A percentile compares a stretch with the other conserved stretches of the same genome.
phyloP scores from a whole-genome alignment of 2,888 invertebrate genomes.

The Nomada goodeniana region DNA sequence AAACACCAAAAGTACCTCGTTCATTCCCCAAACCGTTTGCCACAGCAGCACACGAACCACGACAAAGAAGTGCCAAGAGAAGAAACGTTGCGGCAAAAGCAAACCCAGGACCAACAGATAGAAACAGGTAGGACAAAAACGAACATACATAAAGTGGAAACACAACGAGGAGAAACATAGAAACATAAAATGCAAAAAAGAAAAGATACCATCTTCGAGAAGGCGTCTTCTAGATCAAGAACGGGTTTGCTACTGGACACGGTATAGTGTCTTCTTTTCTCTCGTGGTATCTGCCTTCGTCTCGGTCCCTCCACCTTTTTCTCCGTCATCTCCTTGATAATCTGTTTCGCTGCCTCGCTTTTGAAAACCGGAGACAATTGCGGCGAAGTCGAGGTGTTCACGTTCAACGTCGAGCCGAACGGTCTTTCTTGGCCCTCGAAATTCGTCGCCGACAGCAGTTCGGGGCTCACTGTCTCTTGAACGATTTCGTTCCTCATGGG shows the following conservation, averaged over 20 bases:
- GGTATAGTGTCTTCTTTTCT: slow-evolving; percentile 94
- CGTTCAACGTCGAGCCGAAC: slow-evolving; percentile 70
- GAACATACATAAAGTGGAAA: slow-evolving; percentile 16
- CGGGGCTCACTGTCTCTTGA: slow-evolving; percentile 68
- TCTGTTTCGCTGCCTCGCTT: slow-evolving; percentile 94
- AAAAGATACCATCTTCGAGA: slow-evolving; percentile 81
- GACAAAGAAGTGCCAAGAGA: slow-evolving; percentile 1
- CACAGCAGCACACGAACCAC: slow-evolving; percentile 3
- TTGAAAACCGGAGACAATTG: slow-evolving; percentile 93
- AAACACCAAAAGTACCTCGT: slow-evolving; percentile 15
- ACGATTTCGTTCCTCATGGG: slow-evolving; percentile 56
- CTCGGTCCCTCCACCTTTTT: slow-evolving; percentile 84
- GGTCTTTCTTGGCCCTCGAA: slow-evolving; percentile 66
- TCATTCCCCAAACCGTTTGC: too few relatives aligned
- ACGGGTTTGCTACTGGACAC: slow-evolving; percentile 86
- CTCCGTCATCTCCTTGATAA: slow-evolving; percentile 92
- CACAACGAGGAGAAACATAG: slow-evolving; percentile 10
- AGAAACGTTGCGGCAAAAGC: slow-evolving; percentile 6
- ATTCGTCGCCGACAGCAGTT: slow-evolving; percentile 62
- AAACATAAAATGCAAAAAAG: slow-evolving; percentile 43
- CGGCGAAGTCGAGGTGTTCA: slow-evolving; percentile 79
- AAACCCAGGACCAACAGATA: slow-evolving; percentile 18
- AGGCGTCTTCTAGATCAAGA: slow-evolving; percentile 80
- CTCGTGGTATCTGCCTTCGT: slow-evolving; percentile 90
- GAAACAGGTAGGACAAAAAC: background rate